Conservation (phyloP, 2,888 invertebrate genomes). For the Microdon myrmicae region DNA sequence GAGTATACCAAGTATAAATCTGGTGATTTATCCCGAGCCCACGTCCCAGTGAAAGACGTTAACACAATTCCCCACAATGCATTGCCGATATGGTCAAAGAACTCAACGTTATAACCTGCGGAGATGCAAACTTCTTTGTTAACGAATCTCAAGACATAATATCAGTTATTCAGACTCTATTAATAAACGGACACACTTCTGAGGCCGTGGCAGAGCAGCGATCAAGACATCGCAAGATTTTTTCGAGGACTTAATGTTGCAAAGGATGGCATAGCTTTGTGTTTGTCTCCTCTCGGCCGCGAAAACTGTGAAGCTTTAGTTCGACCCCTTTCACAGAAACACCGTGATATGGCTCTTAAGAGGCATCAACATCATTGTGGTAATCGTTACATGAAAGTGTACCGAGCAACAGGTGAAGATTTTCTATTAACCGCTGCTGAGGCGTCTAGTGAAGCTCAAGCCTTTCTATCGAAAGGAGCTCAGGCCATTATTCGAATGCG, state of each 20-base stretch:
- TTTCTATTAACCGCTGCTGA: conserved; percentile 97
- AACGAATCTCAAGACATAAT: conserved; percentile 91
- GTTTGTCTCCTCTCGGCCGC: conserved; percentile 94
- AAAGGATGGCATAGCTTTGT: conserved; percentile 98
- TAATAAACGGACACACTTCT: conserved; percentile 93
- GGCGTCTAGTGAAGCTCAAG: conserved; percentile 95
- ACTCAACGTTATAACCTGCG: conserved; percentile 76
- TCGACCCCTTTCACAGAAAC: conserved; percentile 91
- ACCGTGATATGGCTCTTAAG: conserved; percentile 96
- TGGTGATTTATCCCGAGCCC: conserved; percentile 70
- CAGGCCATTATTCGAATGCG: conserved; percentile 98
- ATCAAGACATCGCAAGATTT: conserved; percentile 98
- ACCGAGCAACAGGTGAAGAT: conserved; percentile 96
- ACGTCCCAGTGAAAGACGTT: conserved; percentile 69
- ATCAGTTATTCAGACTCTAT: conserved; percentile 83
- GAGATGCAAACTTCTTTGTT: conserved; percentile 80
- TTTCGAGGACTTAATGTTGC: conserved; percentile 98
- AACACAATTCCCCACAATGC: conserved; percentile 71
- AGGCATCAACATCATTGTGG: conserved; percentile 98
- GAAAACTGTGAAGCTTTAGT: conserved; percentile 99
- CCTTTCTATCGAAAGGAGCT: conserved; percentile 93
- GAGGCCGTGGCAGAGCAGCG: conserved; percentile 99
- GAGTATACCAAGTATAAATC: conserved; percentile 73
- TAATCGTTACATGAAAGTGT: conserved; percentile 97
- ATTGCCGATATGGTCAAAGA: conserved; percentile 90